Base-by-base conservation (phyloP, 2,888 invertebrate genomes). In the Dasysyrphus tricinctus region DNA sequence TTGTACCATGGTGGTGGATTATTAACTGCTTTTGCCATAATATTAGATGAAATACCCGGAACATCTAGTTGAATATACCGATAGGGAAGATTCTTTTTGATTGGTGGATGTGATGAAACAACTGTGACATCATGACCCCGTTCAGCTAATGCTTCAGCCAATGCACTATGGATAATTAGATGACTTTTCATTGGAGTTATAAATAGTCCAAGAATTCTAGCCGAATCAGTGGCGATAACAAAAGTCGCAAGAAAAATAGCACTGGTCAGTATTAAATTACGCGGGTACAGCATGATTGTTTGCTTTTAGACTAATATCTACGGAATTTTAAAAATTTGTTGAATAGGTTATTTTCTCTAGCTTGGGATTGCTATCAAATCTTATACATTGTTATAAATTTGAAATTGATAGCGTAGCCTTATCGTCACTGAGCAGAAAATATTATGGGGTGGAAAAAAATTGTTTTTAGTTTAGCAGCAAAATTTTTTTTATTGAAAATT, bases 51-150 rank as follows among this genome's bases (percentile, higher is more conserved):
- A 5, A 49, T 19, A 6, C 34, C 32, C 1, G 39, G 14, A 24
- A 67, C 65, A 7, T 12, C 16, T 12, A 67, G 4, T 29, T 67
- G 47, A 16, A 67, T 47, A 67, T 67, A 67, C 8, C 47, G 65
- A 32, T 67, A 67, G 11, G 32, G 29, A 0, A 47, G 29, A n/a
- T 51, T 24, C 11, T 51, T 54, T 29, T 69, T 69, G 3, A 69
- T 6, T 37, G 88, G 88, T 0, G 89, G 89, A 7, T 86, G 74
- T 3, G 88, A 86, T 1, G 89, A 54, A 3, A 91, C 80, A 7
- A 91, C 88, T 1, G 91, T 92, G 2, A 92, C 89, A 49, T 92
- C 89, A 73, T 92, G 92, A 5, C 92, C 92, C 3, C 81, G 81
- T 65, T 90, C 88, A 0, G 90, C 90, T 37, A 92, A 78, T 0